Evolutionary conservation across 2,797 vertebrate genomes (phyloP).

Genomic region (Gallinago stenura): DNA sequence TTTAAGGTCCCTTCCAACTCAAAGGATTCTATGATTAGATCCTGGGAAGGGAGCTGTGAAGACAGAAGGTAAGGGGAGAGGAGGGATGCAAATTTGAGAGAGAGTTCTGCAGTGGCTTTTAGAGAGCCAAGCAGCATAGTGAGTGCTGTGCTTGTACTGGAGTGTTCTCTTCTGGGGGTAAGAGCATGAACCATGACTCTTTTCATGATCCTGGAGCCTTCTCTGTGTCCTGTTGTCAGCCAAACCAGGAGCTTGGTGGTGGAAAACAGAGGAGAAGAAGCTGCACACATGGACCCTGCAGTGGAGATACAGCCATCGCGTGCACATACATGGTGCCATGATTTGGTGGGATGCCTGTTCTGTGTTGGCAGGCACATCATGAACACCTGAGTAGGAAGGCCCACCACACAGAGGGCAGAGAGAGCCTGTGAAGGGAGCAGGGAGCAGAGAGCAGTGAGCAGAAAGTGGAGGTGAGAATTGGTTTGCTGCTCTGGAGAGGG

Average conservation of each 20-base stretch:
- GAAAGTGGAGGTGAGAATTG: background rate
- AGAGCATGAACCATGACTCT: background rate
- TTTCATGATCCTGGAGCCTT: background rate
- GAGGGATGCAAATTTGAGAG: background rate
- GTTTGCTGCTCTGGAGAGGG: background rate
- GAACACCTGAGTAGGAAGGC: background rate
- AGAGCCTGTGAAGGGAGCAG: background rate
- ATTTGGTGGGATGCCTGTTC: background rate
- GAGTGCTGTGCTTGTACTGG: background rate
- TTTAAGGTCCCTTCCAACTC: no score
- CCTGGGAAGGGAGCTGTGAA: background rate
- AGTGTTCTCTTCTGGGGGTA: background rate
- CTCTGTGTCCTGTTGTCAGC: background rate
- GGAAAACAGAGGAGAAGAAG: background rate
- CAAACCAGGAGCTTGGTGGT: background rate
- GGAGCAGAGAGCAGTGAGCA: background rate
- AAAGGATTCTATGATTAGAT: background rate
- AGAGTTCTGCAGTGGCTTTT: no score
- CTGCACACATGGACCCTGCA: background rate
- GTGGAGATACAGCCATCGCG: background rate
- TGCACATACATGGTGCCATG: background rate
- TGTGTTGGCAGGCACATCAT: rapidly evolving
- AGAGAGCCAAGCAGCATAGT: background rate
- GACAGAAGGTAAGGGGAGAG: background rate
- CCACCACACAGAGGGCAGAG: background rate